Percentiles rank a stretch among this genome's conserved stretches.
Conservation (phyloP, 2,797 vertebrate genomes). For the Petrocephalus sullivani region DNA sequence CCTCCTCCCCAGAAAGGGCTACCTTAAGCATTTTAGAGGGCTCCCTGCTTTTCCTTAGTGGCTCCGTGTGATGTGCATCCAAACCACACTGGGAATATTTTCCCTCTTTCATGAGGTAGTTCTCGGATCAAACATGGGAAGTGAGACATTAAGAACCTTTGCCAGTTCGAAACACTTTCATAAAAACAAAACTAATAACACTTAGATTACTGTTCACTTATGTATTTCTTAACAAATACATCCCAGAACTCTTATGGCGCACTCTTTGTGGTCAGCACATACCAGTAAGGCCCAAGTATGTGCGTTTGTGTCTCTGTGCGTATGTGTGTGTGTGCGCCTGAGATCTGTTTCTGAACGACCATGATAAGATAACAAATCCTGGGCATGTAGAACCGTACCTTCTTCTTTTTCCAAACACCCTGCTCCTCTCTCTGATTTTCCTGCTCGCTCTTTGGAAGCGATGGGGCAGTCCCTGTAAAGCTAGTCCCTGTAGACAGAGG, state of each 20-base stretch:
- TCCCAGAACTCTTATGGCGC: neutral
- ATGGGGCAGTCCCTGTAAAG: no score
- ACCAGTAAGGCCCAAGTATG: neutral
- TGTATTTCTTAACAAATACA: neutral
- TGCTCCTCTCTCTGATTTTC: neutral
- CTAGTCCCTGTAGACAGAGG: neutral
- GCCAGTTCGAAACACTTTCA: neutral
- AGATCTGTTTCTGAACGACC: neutral
- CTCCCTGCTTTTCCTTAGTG: slow-evolving; percentile 20
- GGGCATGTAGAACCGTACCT: neutral
- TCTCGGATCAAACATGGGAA: slow-evolving; percentile 66
- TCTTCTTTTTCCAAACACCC: neutral
- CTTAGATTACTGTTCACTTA: neutral
- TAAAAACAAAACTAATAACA: no score
- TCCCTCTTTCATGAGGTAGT: slow-evolving; percentile 45
- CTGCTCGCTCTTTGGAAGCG: neutral
- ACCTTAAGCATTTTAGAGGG: slow-evolving; percentile 36
- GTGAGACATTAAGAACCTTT: slow-evolving; percentile 44
- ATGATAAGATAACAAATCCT: slow-evolving; percentile 11
- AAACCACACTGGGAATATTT: slow-evolving; percentile 65
- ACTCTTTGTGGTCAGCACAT: neutral
- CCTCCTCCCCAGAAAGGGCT: slow-evolving; percentile 41
- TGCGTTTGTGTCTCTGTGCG: neutral
- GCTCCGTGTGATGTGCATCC: slow-evolving; percentile 62
- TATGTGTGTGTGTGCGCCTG: neutral